Evolutionary conservation across 37 sponge, comb jelly and placozoan species (phyloP), one percentile per base, ranked within the genome.

Genomic region (Halichondria panicea): DNA sequence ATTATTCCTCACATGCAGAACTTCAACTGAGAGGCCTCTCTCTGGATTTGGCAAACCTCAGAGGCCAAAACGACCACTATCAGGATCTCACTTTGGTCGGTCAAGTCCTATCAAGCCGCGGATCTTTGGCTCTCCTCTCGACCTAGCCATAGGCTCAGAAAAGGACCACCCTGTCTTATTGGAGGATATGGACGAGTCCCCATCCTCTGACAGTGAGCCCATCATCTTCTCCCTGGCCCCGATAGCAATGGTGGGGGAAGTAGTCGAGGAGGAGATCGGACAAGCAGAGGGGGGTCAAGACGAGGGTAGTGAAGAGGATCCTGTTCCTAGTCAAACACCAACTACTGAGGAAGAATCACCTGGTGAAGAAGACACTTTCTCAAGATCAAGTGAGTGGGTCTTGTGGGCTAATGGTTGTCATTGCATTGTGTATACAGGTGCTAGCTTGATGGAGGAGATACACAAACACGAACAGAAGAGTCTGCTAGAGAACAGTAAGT

Each of bases 401-500:
- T 28, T 28, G 27, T 61, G 28, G n/a, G n/a, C n/a, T n/a, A n/a
- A n/a, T n/a, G n/a, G n/a, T n/a, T n/a, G n/a, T n/a, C n/a, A n/a
- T n/a, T n/a, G n/a, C n/a, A 68, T 38, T 30, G 61, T 59, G 22
- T 19, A n/a, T 59, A 59, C 61, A 82, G 83, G 44, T 82, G 55
- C 75, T 7, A 82, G 83, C 55, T 37, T 82, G 36, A 45, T 74
- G 74, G 75, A 82, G 38, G 83, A 82, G 66, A 18, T 82, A 6
- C 74, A 72, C 9, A 12, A 36, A 1, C 60, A 73, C 3, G 43
- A 72, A 11, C 28, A 55, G 2, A 78, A 25, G 37, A n/a, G 6
- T 38, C 3, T 25, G 18, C 50, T 65, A 27, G 39, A 45, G 58
- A 43, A 31, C 25, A 65, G 78, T 77, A 33, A 69, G 48, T 69